Percentiles rank a stretch among this genome's conserved stretches.
Conservation (phyloP, 2,888 invertebrate species). For the Euplagia quadripunctaria region DNA sequence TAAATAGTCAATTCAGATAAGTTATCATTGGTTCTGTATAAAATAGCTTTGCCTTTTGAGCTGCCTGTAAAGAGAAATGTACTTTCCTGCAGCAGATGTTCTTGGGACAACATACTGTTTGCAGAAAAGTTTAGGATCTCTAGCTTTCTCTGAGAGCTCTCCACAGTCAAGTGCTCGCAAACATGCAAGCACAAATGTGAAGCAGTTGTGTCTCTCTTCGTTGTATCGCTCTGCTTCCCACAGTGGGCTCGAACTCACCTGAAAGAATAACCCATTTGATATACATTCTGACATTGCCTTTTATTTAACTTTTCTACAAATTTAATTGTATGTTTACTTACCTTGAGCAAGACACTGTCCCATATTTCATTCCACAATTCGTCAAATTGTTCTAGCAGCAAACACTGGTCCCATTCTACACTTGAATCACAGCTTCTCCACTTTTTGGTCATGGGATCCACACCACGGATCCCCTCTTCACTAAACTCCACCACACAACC, state of each 20-base stretch:
- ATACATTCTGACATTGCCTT: neutral
- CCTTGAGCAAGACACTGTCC: constrained; percentile 90
- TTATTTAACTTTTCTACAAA: neutral
- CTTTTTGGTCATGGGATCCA: constrained; percentile 88
- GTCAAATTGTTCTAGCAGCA: constrained; percentile 90
- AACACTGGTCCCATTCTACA: constrained; percentile 90
- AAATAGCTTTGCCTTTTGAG: constrained; percentile 86
- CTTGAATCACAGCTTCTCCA: constrained; percentile 88
- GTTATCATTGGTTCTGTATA: constrained; percentile 81
- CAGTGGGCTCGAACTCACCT: constrained; percentile 86
- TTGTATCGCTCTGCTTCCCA: constrained; percentile 92
- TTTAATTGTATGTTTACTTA: constrained; percentile 49
- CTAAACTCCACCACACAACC: constrained; percentile 95
- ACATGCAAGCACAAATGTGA: constrained; percentile 94
- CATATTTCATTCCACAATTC: constrained; percentile 92
- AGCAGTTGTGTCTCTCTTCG: constrained; percentile 94
- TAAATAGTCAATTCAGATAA: constrained; percentile 52
- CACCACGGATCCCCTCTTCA: constrained; percentile 90
- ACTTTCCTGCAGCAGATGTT: constrained; percentile 94
- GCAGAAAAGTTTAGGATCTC: constrained; percentile 91
- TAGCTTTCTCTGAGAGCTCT: constrained; percentile 90
- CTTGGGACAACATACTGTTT: constrained; percentile 93
- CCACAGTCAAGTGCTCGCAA: constrained; percentile 91
- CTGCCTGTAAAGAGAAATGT: constrained; percentile 93
- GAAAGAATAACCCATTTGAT: constrained; percentile 39